Evolutionary conservation across 2,797 vertebrate genomes (phyloP).

Genomic region (Gambelia wislizenii): DNA sequence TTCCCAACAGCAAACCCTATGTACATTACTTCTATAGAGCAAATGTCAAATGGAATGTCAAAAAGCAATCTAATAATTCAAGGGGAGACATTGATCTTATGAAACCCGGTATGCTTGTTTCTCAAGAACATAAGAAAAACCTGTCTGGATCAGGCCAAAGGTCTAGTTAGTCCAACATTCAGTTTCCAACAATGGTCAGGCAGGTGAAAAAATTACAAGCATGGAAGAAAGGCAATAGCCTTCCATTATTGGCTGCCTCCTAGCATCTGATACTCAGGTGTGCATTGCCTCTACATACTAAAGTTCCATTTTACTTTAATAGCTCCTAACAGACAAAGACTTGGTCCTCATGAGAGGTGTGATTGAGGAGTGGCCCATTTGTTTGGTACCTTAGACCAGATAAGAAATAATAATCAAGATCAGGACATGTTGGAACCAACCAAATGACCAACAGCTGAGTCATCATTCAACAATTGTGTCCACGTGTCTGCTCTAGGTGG

Average conservation of each 20-base stretch:
- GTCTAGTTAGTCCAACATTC: neutral
- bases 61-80: constrained; percentile 27
- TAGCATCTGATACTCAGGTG: neutral
- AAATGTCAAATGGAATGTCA: constrained; percentile 32
- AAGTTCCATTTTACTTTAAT: neutral
- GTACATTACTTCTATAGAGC: constrained; percentile 17
- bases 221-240: neutral
- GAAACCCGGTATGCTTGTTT: neutral
- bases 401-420: neutral
- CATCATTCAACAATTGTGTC: no score
- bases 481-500: no score
- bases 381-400: neutral
- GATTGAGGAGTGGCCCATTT: neutral
- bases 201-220: neutral
- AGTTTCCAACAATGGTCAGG: neutral
- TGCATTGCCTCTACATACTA: neutral
- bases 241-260: no score
- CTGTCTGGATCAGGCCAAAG: neutral
- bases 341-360: neutral
- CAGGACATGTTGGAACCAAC: neutral
- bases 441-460: neutral
- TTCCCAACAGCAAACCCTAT: neutral
- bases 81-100: constrained; percentile 5
- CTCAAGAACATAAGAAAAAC: neutral
- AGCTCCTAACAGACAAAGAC: neutral